Base-by-base conservation (phyloP, 2,888 invertebrate species). In the Tipula helvola region DNA sequence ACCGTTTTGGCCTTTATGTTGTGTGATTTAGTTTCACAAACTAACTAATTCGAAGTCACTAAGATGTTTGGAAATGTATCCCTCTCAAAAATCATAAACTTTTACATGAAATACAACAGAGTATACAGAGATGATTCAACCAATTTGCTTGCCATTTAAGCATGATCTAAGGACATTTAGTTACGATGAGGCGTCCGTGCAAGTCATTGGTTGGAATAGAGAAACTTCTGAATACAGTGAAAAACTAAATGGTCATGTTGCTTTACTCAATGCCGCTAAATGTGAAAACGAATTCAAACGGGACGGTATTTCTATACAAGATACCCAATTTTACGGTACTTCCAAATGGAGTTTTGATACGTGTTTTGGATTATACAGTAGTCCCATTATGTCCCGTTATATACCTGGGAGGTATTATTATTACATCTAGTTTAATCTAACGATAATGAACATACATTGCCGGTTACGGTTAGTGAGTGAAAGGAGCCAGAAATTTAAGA, bases 301-400 rank as follows among this genome's bases (percentile, higher is more conserved):
- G 2, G n/a, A 16, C 4, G 52, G 52, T n/a, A 16, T 52, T 16
- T 16, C 52, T 4, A 52, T 52, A 10, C 52, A 52, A 36, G 88
- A 90, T 0, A 92, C 92, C 0, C 95, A 95, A 89, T 89, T 95
- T 87, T 95, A 95, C 89, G 94, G 94, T 3, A 94, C 94, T 2
- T 94, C 94, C 1, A 89, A 90, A 88, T 89, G 90, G 88, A 91
- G 92, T 0, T 91, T 92, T 84, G 94, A 94, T 89, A 90, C 91
- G 0, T 95, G 95, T 88, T 90, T 92, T 16, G 94, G 94, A 90
- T 1, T 90, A 1, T 8, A 3, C 2, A 13, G 44, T 13, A 8
- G 12, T 3, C 44, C 44, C 10, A 44, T 44, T 13, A n/a, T n/a
- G n/a, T n/a, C n/a, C n/a, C n/a, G n/a, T n/a, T n/a, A 91, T 1